These are phyloP conservation scores for Troides oblongomaculatus DNA, from an alignment of 2,888 invertebrate species.

Conservation along the genomic window DNA sequence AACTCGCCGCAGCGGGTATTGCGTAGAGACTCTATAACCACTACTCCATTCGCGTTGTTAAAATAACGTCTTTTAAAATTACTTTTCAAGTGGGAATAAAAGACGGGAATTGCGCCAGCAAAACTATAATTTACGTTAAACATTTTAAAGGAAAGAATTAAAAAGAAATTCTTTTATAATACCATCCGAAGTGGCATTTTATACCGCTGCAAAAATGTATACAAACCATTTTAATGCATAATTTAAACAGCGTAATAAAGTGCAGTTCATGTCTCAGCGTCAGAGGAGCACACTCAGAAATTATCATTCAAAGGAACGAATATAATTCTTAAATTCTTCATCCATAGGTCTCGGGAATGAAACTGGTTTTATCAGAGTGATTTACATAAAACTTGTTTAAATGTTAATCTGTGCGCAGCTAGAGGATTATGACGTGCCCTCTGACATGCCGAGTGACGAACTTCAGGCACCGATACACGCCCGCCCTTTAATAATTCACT, in stretches of 20 bases:
- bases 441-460: slow-evolving; percentile 44
- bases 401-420: slow-evolving; percentile 64
- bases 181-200: slow-evolving; percentile 24
- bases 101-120: slow-evolving; percentile 2
- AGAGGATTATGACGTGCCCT: slow-evolving; percentile 59
- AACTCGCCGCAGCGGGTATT: neutral
- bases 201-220: slow-evolving; percentile 25
- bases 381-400: slow-evolving; percentile 79
- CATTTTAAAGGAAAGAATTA: slow-evolving; percentile 18
- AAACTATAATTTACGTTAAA: slow-evolving; percentile 12
- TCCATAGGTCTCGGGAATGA: slow-evolving; percentile 45
- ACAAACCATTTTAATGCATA: slow-evolving; percentile 29
- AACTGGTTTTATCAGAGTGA: slow-evolving; percentile 52
- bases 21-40: neutral
- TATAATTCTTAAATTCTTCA: slow-evolving; percentile 42
- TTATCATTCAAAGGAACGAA: slow-evolving; percentile 29
- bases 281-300: slow-evolving; percentile 24
- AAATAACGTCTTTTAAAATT: slow-evolving; percentile 1
- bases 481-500: slow-evolving; percentile 51
- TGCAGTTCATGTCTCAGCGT: slow-evolving; percentile 25
- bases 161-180: slow-evolving; percentile 15
- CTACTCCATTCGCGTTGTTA: neutral
- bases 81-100: slow-evolving; percentile 3
- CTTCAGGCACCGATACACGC: slow-evolving; percentile 33
- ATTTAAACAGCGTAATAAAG: slow-evolving; percentile 28